phyloP scores from a whole-genome alignment of 2,888 invertebrate genomes.

The Scaeva pyrastri region DNA sequence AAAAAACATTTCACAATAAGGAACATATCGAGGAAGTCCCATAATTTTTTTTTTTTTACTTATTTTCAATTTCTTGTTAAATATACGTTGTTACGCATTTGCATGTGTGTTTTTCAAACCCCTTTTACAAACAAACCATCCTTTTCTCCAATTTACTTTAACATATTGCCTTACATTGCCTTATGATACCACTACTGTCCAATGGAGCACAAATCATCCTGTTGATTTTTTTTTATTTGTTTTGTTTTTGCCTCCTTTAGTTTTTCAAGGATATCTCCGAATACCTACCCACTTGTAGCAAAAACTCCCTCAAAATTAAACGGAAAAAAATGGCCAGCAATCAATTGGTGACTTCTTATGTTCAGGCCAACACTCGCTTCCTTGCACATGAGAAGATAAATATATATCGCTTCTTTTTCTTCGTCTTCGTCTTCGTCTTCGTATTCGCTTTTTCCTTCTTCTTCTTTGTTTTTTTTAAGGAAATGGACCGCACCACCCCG shows the following conservation, averaged over 20 bases:
- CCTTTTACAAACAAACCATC: constrained; percentile 10
- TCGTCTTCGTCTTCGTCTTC: no score
- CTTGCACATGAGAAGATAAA: constrained; percentile 35
- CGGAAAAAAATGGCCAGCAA: constrained; percentile 68
- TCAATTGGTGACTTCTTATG: constrained; percentile 70
- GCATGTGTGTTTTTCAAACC: not conserved
- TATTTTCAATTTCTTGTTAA: no score
- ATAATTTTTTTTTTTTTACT: no score
- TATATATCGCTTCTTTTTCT: not conserved
- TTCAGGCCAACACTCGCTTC: constrained; percentile 46
- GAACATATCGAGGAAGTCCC: no score
- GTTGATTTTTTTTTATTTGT: not conserved
- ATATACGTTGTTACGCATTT: not conserved
- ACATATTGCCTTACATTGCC: constrained; percentile 58
- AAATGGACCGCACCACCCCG: not conserved
- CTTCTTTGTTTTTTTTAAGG: constrained; percentile 8
- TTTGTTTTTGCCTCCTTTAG: not conserved
- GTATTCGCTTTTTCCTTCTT: no score
- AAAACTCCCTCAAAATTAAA: constrained; percentile 70
- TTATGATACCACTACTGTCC: constrained; percentile 61
- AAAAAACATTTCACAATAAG: no score
- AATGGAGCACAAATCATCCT: constrained; percentile 58
- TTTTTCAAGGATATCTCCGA: not conserved
- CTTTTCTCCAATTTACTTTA: constrained; percentile 50
- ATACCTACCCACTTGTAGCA: constrained; percentile 55